Conservation (phyloP, 2,888 invertebrate species). For the Notocelia uddmanniana region DNA sequence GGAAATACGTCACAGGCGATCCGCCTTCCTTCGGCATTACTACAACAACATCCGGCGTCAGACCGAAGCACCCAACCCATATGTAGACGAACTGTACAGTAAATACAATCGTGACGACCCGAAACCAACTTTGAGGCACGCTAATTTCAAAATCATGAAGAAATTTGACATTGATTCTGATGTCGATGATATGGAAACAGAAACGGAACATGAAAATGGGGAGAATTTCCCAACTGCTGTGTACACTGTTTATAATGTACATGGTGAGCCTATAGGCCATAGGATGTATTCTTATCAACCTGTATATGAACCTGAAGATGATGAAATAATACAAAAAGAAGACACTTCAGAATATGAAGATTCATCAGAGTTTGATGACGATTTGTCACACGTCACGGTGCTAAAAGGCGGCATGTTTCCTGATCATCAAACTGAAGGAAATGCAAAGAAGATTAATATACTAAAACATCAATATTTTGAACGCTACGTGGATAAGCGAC, state of each 20-base stretch:
- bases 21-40: conserved; percentile 76
- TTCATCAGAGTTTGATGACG: conserved; percentile 69
- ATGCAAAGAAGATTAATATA: conserved; percentile 69
- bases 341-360: conserved; percentile 58
- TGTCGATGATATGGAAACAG: conserved; percentile 61
- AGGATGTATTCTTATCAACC: conserved; percentile 80
- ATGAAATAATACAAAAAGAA: conserved; percentile 62
- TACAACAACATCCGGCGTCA: conserved; percentile 70
- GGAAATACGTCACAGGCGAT: conserved; percentile 72
- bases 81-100: conserved; percentile 72
- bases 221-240: conserved; percentile 77
- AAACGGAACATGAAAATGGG: conserved; percentile 55
- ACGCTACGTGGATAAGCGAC: conserved; percentile 75
- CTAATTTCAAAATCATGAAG: conserved; percentile 80
- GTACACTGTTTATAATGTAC: conserved; percentile 79
- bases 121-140: conserved; percentile 79
- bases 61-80: conserved; percentile 63
- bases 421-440: conserved; percentile 61
- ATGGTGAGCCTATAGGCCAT: conserved; percentile 82
- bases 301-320: conserved; percentile 79
- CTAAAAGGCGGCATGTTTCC: conserved; percentile 77
- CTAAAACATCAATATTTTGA: conserved; percentile 81
- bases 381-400: conserved; percentile 71
- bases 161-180: conserved; percentile 74
- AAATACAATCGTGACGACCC: conserved; percentile 76